A percentile compares a stretch with the other conserved stretches of the same genome.
phyloP scores from a whole-genome alignment of 2,888 invertebrate genomes.

The Unio pictorum region DNA sequence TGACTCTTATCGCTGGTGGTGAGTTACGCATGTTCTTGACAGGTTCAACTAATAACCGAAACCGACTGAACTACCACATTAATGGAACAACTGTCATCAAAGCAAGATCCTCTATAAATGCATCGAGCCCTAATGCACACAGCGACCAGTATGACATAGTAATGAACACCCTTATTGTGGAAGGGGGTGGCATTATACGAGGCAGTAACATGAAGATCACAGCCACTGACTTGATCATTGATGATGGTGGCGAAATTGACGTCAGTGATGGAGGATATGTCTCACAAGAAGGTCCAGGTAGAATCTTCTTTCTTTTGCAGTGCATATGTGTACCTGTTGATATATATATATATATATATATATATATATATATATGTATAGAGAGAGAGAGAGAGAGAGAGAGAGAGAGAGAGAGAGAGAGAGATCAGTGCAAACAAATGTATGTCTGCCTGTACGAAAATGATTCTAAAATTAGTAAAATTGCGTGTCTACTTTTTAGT shows the following conservation, averaged over 20 bases:
- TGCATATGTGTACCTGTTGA: too few relatives aligned
- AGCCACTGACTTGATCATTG: slow-evolving; percentile 46
- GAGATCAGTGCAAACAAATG: too few relatives aligned
- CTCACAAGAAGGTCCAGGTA: slow-evolving; percentile 46
- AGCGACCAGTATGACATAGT: slow-evolving; percentile 40
- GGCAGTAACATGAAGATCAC: slow-evolving; percentile 48
- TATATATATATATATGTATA: too few relatives aligned
- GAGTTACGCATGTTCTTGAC: slow-evolving; percentile 45
- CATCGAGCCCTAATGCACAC: slow-evolving; percentile 50
- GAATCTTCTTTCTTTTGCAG: slow-evolving; percentile 3
- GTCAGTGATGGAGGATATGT: slow-evolving; percentile 56
- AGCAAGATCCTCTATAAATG: slow-evolving; percentile 49
- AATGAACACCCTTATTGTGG: slow-evolving; percentile 44
- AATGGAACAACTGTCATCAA: slow-evolving; percentile 53
- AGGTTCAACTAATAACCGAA: slow-evolving; percentile 48
- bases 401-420: too few relatives aligned
- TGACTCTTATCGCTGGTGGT: slow-evolving; percentile 54
- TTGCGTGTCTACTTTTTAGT: too few relatives aligned
- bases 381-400: too few relatives aligned
- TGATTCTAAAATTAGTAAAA: too few relatives aligned
- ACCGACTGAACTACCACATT: slow-evolving; percentile 41
- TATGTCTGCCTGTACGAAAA: too few relatives aligned
- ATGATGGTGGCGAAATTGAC: slow-evolving; percentile 55
- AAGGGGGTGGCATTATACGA: slow-evolving; percentile 53
- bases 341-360: too few relatives aligned